Conservation (phyloP, 1,140 invertebrate species). For the Lethrus apterus region DNA sequence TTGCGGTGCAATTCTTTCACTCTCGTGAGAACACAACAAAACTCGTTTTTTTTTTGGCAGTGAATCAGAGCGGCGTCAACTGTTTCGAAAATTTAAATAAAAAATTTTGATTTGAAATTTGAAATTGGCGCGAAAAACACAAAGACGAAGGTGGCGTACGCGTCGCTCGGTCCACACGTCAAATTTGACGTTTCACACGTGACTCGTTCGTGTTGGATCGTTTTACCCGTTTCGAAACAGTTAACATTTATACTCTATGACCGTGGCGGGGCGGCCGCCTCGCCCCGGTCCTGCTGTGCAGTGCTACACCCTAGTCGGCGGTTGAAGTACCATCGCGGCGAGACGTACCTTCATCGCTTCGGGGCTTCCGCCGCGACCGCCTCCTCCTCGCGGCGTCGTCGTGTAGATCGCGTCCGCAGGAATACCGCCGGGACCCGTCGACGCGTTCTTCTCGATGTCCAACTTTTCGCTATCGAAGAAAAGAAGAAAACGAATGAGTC, state of each 20-base stretch:
- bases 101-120: not conserved
- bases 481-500: conserved; percentile 25
- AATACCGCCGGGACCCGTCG: conserved; percentile 39
- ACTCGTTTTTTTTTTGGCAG: too few relatives aligned
- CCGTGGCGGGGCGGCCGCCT: conserved; percentile 31
- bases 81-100: conserved; percentile 14
- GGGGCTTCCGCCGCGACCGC: conserved; percentile 37
- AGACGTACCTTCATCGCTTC: conserved; percentile 73
- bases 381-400: conserved; percentile 35
- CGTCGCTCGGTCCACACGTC: not conserved
- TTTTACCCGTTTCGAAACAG: conserved; percentile 25
- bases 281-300: conserved; percentile 31
- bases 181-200: not conserved
- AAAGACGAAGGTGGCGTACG: not conserved
- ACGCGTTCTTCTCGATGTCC: conserved; percentile 41
- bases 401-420: conserved; percentile 53
- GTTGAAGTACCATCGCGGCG: conserved; percentile 68
- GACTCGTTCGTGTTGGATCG: not conserved
- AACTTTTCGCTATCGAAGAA: conserved; percentile 53
- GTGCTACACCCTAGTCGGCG: conserved; percentile 70
- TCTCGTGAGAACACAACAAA: too few relatives aligned
- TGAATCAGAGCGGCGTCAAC: too few relatives aligned
- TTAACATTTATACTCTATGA: conserved; percentile 38
- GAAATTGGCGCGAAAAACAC: too few relatives aligned
- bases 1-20: too few relatives aligned